Conservation (phyloP, 2,797 vertebrate genomes). For the Valencia hispanica region DNA sequence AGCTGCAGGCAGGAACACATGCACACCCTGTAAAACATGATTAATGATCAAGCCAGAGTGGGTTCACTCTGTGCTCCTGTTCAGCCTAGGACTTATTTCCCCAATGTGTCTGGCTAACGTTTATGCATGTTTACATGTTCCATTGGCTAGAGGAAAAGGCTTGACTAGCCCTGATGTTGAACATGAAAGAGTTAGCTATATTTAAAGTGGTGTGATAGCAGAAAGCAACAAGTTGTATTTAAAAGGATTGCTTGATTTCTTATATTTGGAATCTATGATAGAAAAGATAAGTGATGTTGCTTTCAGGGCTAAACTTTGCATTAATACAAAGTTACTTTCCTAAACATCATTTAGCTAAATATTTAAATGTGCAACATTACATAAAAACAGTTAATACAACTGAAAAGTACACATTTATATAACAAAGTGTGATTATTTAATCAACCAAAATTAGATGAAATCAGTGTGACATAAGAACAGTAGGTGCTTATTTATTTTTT, state of each 20-base stretch:
- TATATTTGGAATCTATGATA: not conserved
- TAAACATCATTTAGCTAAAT: not conserved
- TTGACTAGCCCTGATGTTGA: not conserved
- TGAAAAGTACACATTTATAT: not conserved
- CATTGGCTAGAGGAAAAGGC: not conserved
- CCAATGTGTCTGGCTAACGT: not conserved
- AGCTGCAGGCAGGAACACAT: constrained; percentile 6
- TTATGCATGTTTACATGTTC: not conserved
- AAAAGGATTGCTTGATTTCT: not conserved
- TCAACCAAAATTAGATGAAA: too few species aligned
- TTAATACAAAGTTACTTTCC: not conserved
- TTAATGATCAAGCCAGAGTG: constrained; percentile 42
- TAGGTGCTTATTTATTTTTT: too few species aligned
- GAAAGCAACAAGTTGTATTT: not conserved
- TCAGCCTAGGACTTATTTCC: not conserved
- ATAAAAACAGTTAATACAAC: not conserved
- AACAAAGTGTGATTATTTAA: too few species aligned
- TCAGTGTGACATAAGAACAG: too few species aligned
- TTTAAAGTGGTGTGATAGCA: not conserved
- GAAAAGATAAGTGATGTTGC: not conserved
- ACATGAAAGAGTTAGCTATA: not conserved
- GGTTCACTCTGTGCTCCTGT: constrained; percentile 24
- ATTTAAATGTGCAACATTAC: not conserved
- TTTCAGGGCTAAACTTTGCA: not conserved
- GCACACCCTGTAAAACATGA: constrained; percentile 26